Base-by-base conservation (phyloP, 2,888 invertebrate species). In the Drosophila mercatorum region DNA sequence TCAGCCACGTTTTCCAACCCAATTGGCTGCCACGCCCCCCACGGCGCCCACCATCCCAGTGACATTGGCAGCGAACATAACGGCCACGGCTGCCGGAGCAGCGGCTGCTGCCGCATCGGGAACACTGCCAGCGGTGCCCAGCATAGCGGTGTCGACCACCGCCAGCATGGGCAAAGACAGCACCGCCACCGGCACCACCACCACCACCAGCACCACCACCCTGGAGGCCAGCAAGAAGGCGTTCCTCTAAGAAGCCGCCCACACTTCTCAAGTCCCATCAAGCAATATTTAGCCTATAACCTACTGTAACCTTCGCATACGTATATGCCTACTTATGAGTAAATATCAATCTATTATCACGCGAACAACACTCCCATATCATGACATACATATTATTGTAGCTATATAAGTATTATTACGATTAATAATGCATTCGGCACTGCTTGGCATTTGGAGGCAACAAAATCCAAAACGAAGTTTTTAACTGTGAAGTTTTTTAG, bases 1-100 rank as follows among this genome's bases (percentile, higher is more conserved):
- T 85, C 92, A 93, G 72, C 89, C 84, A 17, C 75, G 84, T 43
- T 68, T 89, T 38, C 89, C 84, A 34, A 76, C 89, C 26, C 84
- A 81, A 55, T 47, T 89, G 47, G 89, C 89, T 6, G 85, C 79
- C 65, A 78, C 76, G n/a, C 26, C 56, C 75, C 28, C 80, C 2
- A 40, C 69, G 7, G 41, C 40, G 41, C 14, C 67, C 56, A 47
- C 44, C 36, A 36, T 60, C n/a, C 51, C 78, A 14, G 53, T 51
- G 10, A 38, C 56, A 49, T 22, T 67, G 17, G 52, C 74, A 2
- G 43, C 52, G 26, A 36, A 68, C 11, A 64, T 56, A 17, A 67
- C 82, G 7, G 52, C 70, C n/a, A 68, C 80, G 6, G 71, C 75
- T 11, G 64, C 78, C 14, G 70, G 65, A 7, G 66, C 73, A 8